Evolutionary conservation across 2,888 invertebrate species (phyloP).

Genomic region (Eurytoma californica): DNA sequence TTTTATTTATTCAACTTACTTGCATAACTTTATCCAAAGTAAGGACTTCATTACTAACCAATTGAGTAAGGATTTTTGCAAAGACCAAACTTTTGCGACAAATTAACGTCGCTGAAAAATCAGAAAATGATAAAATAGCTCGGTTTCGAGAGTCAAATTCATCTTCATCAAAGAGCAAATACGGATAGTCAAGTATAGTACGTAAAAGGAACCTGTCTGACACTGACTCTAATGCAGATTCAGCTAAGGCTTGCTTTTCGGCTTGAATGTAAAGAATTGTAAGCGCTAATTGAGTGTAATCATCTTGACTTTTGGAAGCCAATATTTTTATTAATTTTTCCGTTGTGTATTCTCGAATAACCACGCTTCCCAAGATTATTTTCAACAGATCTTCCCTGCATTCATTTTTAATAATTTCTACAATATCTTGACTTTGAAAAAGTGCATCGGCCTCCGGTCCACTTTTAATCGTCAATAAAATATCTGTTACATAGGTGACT

Average conservation of each 20-base stretch:
- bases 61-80: constrained; percentile 75
- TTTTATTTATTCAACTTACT: constrained; percentile 65
- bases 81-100: constrained; percentile 75
- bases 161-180: constrained; percentile 76
- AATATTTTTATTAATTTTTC: constrained; percentile 77
- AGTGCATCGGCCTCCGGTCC: constrained; percentile 75
- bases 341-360: constrained; percentile 78
- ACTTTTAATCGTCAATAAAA: constrained; percentile 73
- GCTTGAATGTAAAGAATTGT: constrained; percentile 77
- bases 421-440: constrained; percentile 72
- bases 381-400: constrained; percentile 74
- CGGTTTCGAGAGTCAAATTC: constrained; percentile 70
- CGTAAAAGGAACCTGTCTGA: constrained; percentile 72
- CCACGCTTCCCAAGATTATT: constrained; percentile 76
- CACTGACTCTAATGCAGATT: constrained; percentile 74
- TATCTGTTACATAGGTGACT: constrained; percentile 67
- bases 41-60: constrained; percentile 75
- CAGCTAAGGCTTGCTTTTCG: constrained; percentile 76
- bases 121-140: constrained; percentile 76
- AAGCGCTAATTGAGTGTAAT: constrained; percentile 75
- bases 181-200: constrained; percentile 75
- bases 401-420: constrained; percentile 67
- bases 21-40: constrained; percentile 76
- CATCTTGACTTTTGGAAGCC: constrained; percentile 66
- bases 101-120: constrained; percentile 77